Evolutionary conservation across 2,113 vertebrate genomes (phyloP), one percentile per base, ranked within the genome.

Genomic region (Opisthocomus hoazin): DNA sequence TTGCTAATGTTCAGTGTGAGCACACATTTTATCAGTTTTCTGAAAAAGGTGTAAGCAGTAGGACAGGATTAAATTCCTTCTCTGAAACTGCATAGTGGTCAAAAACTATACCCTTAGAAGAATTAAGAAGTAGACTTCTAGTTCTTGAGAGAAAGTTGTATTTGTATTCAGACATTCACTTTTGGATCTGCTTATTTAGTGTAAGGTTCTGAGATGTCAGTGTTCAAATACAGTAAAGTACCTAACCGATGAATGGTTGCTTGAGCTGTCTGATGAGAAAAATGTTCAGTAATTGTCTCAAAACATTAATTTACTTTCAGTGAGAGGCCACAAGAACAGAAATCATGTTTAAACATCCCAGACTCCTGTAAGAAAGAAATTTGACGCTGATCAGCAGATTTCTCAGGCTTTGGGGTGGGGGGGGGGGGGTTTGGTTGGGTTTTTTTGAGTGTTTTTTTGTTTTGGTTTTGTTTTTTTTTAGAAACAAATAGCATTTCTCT

Each of bases 21-120:
- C n/a, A 83, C 18, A 84, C n/a, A 79, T 93, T 90, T 96, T 84
- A 92, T 96, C 68, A 87, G 61, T 60, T 74, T 94, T 70, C 39
- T 87, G 64, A 92, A 66, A 94, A 66, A 93, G 66, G 90, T 94
- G 63, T 70, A 83, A 92, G 85, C 81, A 83, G 37, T 36, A 92
- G 80, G 84, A 93, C 79, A 79, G 30, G 27, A 96, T 83, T 74
- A 84, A 93, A 89, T 64, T 88, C 94, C 84, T 95, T 36, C 76
- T 83, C 30, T 77, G 76, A 82, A 89, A 87, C 27, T 48, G 45
- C 74, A 71, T 2, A 73, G 61, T 95, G 73, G 48, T 81, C n/a
- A 74, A 92, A 93, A 82, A 48, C 45, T 61, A 17, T 15, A 45
- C 19, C 19, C 41, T 18, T 4, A 34, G 50, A 88, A 70, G 68